These are phyloP conservation scores for Brachypterus glaber DNA, from an alignment of 2,888 invertebrate genomes.

Conservation along the genomic window DNA sequence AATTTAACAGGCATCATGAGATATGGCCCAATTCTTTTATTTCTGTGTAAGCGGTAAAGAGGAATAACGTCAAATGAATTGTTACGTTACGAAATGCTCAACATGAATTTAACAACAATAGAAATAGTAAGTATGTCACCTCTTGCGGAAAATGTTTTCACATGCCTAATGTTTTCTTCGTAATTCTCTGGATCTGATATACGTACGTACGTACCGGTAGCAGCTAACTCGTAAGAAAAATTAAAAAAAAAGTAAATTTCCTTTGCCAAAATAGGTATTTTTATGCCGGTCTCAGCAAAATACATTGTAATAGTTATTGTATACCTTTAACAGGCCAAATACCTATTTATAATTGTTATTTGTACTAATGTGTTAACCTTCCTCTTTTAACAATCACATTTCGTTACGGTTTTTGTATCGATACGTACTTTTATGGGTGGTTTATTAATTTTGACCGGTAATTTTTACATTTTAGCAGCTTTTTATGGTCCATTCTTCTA, in stretches of 20 bases:
- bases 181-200: too few species aligned
- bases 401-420: slow-evolving; percentile 1
- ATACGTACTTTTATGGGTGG: too few species aligned
- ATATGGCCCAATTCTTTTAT: too few species aligned
- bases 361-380: slow-evolving; percentile 17
- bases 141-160: slow-evolving; percentile 22
- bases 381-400: slow-evolving; percentile 5
- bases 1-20: too few species aligned
- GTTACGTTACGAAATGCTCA: slow-evolving; percentile 36
- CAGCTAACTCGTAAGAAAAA: too few species aligned
- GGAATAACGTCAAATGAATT: slow-evolving; percentile 31
- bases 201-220: too few species aligned
- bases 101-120: slow-evolving; percentile 33
- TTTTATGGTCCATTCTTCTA: too few species aligned
- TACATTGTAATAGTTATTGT: slow-evolving; percentile 26
- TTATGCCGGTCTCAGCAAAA: slow-evolving; percentile 22
- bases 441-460: too few species aligned
- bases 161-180: slow-evolving; percentile 14
- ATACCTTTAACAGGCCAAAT: slow-evolving; percentile 19
- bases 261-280: too few species aligned
- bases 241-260: too few species aligned
- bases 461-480: too few species aligned
- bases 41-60: too few species aligned
- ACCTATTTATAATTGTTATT: slow-evolving; percentile 16
- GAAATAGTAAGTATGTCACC: slow-evolving; percentile 36